Evolutionary conservation across 2,888 invertebrate genomes (phyloP).

Genomic region (Aporophyla lueneburgensis): DNA sequence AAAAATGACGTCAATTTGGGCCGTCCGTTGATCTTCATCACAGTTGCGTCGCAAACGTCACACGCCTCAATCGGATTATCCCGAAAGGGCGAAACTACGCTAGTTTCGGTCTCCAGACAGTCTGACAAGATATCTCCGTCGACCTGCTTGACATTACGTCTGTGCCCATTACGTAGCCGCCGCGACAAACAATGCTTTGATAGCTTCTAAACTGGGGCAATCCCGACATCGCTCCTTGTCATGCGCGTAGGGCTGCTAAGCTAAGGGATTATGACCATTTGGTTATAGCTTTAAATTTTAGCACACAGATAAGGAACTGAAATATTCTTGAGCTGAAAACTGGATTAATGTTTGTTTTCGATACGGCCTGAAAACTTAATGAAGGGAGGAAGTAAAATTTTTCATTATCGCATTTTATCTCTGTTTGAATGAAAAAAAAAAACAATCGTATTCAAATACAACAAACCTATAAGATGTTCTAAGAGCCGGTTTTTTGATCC

Average conservation of each 20-base stretch:
- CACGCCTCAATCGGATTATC: conserved; percentile 61
- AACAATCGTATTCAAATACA: not conserved
- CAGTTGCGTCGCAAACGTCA: conserved; percentile 49
- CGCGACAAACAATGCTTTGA: conserved; percentile 86
- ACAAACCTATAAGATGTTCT: too few relatives aligned
- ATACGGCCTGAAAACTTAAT: not conserved
- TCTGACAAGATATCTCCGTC: conserved; percentile 73
- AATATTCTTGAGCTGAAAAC: conserved; percentile 8
- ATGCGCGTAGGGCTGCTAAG: conserved; percentile 73
- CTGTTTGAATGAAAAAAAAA: too few relatives aligned
- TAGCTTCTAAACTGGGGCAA: conserved; percentile 86
- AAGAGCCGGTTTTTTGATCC: too few relatives aligned
- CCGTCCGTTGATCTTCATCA: conserved; percentile 44
- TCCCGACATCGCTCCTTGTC: conserved; percentile 85
- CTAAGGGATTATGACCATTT: conserved; percentile 58
- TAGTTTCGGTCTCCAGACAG: conserved; percentile 75
- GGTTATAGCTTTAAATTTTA: conserved; percentile 54
- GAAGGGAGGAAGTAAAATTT: not conserved
- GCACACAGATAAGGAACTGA: conserved; percentile 28
- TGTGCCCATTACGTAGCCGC: conserved; percentile 75
- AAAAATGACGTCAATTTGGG: conserved; percentile 43
- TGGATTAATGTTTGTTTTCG: conserved; percentile 7
- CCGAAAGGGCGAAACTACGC: conserved; percentile 62
- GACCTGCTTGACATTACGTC: conserved; percentile 75
- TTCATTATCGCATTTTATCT: too few relatives aligned